Evolutionary conservation across 2,888 invertebrate species (phyloP), one percentile per base, ranked within the genome.

Genomic region (Drosophila mettleri): DNA sequence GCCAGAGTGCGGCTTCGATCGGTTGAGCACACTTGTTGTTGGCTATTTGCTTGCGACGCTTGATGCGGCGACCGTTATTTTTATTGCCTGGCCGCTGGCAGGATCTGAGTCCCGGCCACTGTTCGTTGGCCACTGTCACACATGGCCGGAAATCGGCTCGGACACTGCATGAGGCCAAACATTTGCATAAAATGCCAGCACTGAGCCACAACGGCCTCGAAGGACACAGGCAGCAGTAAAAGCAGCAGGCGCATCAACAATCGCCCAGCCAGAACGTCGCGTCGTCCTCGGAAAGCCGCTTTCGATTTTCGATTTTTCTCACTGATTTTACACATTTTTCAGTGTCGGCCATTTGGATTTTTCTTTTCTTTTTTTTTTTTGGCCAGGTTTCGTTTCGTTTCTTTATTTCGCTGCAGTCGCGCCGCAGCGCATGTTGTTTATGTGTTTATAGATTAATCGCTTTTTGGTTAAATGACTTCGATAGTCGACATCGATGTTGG

Each of bases 391-490:
- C 31, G 57, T 53, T 31, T 31, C 43, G n/a, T 16, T 48, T 57
- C 39, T 39, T 51, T 29, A 31, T 27, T 27, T 24, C 34, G 29
- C 20, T 48, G 31, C 61, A 36, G 59, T 58, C 53, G 48, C 31
- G 58, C 49, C 49, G 69, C 62, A 58, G 85, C 80, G 80, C 75
- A 76, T 88, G 90, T 89, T 90, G 89, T 91, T 91, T 90, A 91
- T 90, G 89, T 87, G 89, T 88, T 90, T 88, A 90, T 90, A 90
- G 91, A 89, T 90, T 90, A 90, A 90, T 90, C 91, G 90, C 78
- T 88, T 89, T 88, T 90, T 89, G 86, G 86, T 88, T 90, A 90
- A 90, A 90, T 90, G 91, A 89, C 86, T 90, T 88, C 89, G 80
- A 88, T 87, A 79, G 86, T 83, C 88, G 80, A 60, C 46, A 36